Evolutionary conservation across 2,797 vertebrate species (phyloP), one percentile per base, ranked within the genome.

Genomic region (Limnodromus scolopaceus): DNA sequence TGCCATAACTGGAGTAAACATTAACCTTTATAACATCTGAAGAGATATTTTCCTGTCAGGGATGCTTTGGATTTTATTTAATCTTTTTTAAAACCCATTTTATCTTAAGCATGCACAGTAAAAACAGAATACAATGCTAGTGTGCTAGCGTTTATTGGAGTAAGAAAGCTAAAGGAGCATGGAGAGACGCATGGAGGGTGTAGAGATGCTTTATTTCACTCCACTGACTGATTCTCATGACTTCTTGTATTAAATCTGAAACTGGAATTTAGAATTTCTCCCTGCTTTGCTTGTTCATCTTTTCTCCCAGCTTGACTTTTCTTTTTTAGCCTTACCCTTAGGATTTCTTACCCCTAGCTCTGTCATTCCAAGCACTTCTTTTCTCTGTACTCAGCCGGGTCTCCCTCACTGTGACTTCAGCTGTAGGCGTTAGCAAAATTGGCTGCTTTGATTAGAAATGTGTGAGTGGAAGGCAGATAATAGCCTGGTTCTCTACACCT

Each of bases 371-470:
- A 91, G 41, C n/a, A 85, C 75, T 87, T 77, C 17, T 77, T 80
- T 92, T 84, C 84, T 93, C 65, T 91, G 34, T 89, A 75, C 93
- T 97, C 95, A 82, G 84, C 57, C 64, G 0, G 75, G 46, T 90
- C 95, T 91, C 72, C 58, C 77, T 92, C 76, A 28, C 91, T 89
- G 69, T 81, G 87, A 95, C 91, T 97, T 90, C 75, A 86, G 85
- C 84, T 55, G 48, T 57, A 94, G 90, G 87, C 30, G 8, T 87
- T 87, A 66, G 57, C 69, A 79, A 95, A 97, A 98, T 92, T 92
- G 93, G 92, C 83, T 89, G 92, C 97, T 97, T 96, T 97, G 95
- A 97, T 97, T 96, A 98, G 95, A 92, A 95, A 95, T 70, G 24
- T 92, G 87, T 55, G 65, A 97, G 86, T 96, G 90, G 91, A 97